Conservation (phyloP, 1,140 invertebrate genomes). For the Drosophila willistoni region DNA sequence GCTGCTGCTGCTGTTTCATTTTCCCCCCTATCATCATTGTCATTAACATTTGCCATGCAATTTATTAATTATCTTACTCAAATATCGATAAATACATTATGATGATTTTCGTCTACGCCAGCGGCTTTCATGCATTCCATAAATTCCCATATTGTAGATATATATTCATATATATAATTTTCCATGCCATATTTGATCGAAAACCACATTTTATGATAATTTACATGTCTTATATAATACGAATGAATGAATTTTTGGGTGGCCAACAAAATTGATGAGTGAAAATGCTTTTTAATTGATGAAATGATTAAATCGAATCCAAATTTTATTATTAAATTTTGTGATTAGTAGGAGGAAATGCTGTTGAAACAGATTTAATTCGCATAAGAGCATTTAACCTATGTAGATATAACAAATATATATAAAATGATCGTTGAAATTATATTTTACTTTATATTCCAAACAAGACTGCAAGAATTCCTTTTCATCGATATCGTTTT, state of each 20-base stretch:
- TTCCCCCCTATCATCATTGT: constrained; percentile 13
- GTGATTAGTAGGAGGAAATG: neutral
- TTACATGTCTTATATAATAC: neutral
- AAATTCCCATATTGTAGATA: neutral
- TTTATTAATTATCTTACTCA: constrained; percentile 45
- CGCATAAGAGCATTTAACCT: too few relatives aligned
- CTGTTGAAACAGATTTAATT: neutral
- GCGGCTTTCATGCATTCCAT: constrained; percentile 6
- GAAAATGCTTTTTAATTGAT: neutral
- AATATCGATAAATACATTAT: constrained; percentile 23
- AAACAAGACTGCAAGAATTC: too few relatives aligned
- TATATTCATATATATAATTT: neutral
- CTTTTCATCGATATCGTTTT: too few relatives aligned
- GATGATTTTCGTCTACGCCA: constrained; percentile 11
- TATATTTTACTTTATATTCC: too few relatives aligned
- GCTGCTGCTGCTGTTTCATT: constrained; percentile 8
- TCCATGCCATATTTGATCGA: neutral
- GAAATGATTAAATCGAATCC: neutral
- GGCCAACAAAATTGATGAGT: neutral
- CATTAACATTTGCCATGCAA: constrained; percentile 31
- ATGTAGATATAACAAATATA: too few relatives aligned
- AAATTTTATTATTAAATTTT: neutral
- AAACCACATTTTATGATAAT: neutral
- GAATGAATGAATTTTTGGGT: neutral
- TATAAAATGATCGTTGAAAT: too few relatives aligned